These are phyloP conservation scores for Ceratothoa steindachneri DNA, from an alignment of 2,888 invertebrate genomes.

Conservation along the genomic window DNA sequence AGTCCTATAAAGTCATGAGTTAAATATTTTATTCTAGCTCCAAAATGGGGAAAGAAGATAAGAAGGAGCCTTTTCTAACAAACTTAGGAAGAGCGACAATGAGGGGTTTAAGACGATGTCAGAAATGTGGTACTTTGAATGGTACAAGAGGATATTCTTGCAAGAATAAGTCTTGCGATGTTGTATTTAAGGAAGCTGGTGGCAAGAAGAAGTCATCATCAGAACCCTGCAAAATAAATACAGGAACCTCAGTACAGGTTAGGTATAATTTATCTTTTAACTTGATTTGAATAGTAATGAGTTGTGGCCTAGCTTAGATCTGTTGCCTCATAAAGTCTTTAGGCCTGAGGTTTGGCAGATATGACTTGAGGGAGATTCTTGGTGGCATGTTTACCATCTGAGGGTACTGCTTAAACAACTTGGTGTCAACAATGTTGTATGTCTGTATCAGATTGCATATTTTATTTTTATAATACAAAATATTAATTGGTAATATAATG, in stretches of 20 bases:
- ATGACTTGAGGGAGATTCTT: conserved; percentile 1
- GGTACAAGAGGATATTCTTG: conserved; percentile 70
- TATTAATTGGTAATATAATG: no score
- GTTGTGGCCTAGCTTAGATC: no score
- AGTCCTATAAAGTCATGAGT: no score
- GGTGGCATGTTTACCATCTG: background rate
- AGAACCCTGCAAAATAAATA: conserved; percentile 65
- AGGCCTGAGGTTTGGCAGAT: no score
- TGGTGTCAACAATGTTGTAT: no score
- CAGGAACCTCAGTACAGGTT: conserved; percentile 60
- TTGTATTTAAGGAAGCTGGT: conserved; percentile 62
- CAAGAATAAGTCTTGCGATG: conserved; percentile 67
- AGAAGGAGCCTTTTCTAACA: conserved; percentile 54
- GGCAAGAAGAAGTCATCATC: conserved; percentile 59
- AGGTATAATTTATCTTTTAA: background rate
- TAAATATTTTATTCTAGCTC: background rate
- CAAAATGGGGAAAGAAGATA: conserved; percentile 41
- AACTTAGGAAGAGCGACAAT: conserved; percentile 64
- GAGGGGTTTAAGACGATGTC: conserved; percentile 69
- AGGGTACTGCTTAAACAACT: no score
- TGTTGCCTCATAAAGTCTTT: no score
- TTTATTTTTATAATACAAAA: no score
- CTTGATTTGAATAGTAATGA: background rate
- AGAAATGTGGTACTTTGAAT: conserved; percentile 69
- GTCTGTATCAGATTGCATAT: no score